Conservation (phyloP, 2,888 invertebrate species). For the Epinotia bilunana region DNA sequence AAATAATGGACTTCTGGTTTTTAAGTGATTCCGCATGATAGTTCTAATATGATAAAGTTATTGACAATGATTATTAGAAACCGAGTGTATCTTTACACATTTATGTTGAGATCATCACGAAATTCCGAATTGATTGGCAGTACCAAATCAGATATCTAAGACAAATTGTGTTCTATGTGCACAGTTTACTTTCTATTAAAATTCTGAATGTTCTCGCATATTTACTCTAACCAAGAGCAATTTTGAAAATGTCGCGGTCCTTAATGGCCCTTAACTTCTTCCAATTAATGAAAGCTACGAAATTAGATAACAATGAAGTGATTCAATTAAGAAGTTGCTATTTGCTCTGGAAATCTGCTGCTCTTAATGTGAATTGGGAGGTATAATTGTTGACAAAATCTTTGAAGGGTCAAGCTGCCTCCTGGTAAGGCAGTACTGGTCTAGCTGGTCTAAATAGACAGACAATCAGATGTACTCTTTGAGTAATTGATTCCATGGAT, state of each 20-base stretch:
- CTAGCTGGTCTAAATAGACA: too few species aligned
- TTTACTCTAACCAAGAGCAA: conserved; percentile 65
- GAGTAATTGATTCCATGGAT: too few species aligned
- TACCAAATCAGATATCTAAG: not conserved
- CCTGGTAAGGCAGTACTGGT: too few species aligned
- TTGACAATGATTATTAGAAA: too few species aligned
- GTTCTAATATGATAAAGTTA: too few species aligned
- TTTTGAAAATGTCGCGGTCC: conserved; percentile 65
- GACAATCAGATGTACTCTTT: too few species aligned
- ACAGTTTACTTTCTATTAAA: conserved; percentile 73
- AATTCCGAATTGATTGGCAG: not conserved
- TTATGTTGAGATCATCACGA: not conserved
- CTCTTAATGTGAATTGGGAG: conserved; percentile 24
- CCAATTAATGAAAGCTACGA: conserved; percentile 60
- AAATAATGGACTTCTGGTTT: too few species aligned
- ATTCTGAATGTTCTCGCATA: conserved; percentile 67
- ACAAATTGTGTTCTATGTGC: conserved; percentile 47
- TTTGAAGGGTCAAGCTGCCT: too few species aligned
- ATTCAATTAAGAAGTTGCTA: conserved; percentile 59
- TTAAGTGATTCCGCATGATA: too few species aligned
- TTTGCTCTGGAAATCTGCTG: conserved; percentile 52
- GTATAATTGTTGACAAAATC: conserved; percentile 15
- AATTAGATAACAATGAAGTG: conserved; percentile 58
- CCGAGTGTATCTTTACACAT: too few species aligned
- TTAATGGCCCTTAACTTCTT: conserved; percentile 59